phyloP scores from a whole-genome alignment of 2,797 vertebrate species.

The Chloroceryle amazona region DNA sequence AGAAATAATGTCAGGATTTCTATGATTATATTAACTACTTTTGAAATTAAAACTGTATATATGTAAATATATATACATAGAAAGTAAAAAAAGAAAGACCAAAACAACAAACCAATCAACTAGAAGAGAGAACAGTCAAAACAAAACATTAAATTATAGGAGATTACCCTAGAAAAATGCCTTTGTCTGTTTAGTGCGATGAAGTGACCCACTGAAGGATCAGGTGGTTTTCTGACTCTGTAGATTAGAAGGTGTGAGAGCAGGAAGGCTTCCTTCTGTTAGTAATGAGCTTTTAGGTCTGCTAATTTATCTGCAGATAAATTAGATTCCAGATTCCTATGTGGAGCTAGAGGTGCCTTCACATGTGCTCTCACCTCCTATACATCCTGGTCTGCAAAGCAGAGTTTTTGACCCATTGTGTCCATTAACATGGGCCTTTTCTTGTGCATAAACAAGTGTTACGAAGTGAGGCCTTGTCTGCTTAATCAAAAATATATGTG shows the following conservation, averaged over 20 bases:
- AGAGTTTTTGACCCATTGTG: accelerated
- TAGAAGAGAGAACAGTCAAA: not conserved
- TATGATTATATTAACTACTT: not conserved
- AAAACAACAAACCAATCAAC: not conserved
- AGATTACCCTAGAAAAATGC: not conserved
- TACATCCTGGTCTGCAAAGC: not conserved
- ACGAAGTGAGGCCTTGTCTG: not conserved
- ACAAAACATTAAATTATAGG: too few relatives aligned
- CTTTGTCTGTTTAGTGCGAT: not conserved
- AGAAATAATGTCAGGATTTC: not conserved
- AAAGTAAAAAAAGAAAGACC: not conserved
- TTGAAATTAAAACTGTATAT: not conserved
- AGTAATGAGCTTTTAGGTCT: not conserved
- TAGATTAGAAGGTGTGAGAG: not conserved
- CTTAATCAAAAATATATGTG: not conserved
- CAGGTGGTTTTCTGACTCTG: not conserved
- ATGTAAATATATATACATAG: not conserved
- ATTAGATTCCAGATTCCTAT: not conserved
- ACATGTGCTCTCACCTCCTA: not conserved
- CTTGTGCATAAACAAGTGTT: not conserved
- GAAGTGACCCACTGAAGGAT: not conserved
- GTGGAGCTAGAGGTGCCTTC: not conserved
- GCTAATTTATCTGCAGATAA: not conserved
- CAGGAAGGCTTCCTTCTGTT: not conserved
- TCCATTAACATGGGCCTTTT: not conserved